Conservation (phyloP, 1,140 invertebrate genomes). For the Drosophila neocordata region DNA sequence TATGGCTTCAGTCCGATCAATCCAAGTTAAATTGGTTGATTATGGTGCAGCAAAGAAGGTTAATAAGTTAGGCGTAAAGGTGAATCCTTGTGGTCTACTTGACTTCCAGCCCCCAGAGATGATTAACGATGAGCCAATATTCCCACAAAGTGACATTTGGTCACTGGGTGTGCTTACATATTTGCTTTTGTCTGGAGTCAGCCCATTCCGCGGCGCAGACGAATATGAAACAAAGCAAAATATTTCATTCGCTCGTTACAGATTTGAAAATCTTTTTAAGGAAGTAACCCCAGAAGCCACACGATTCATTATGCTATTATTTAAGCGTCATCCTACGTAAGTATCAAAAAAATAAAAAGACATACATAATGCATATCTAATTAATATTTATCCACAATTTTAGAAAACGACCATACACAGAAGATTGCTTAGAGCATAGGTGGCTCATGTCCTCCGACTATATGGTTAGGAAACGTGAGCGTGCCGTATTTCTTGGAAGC, state of each 20-base stretch:
- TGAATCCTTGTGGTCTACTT: slow-evolving; percentile 85
- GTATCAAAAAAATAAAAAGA: slow-evolving; percentile 47
- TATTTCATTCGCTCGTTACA: slow-evolving; percentile 95
- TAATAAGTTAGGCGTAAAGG: slow-evolving; percentile 89
- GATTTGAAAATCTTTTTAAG: slow-evolving; percentile 97
- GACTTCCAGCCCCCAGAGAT: slow-evolving; percentile 94
- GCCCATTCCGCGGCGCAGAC: slow-evolving; percentile 94
- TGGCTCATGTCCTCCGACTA: slow-evolving; percentile 96
- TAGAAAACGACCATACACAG: slow-evolving; percentile 95
- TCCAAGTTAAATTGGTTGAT: slow-evolving; percentile 96
- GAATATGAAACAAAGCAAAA: slow-evolving; percentile 95
- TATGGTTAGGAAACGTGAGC: slow-evolving; percentile 95
- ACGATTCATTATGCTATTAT: slow-evolving; percentile 96
- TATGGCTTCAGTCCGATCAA: slow-evolving; percentile 92
- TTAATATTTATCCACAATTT: slow-evolving; percentile 34
- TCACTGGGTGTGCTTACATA: slow-evolving; percentile 96
- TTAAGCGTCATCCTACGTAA: slow-evolving; percentile 96
- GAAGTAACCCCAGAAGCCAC: slow-evolving; percentile 97
- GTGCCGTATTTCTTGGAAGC: slow-evolving; percentile 92
- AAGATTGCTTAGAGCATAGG: slow-evolving; percentile 97
- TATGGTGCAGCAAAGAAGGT: slow-evolving; percentile 93
- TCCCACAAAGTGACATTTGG: slow-evolving; percentile 97
- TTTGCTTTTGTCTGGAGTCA: slow-evolving; percentile 95
- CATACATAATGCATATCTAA: background rate
- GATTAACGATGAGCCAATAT: slow-evolving; percentile 92